Evolutionary conservation across 2,888 invertebrate genomes (phyloP).

Genomic region (Thecophora atra): DNA sequence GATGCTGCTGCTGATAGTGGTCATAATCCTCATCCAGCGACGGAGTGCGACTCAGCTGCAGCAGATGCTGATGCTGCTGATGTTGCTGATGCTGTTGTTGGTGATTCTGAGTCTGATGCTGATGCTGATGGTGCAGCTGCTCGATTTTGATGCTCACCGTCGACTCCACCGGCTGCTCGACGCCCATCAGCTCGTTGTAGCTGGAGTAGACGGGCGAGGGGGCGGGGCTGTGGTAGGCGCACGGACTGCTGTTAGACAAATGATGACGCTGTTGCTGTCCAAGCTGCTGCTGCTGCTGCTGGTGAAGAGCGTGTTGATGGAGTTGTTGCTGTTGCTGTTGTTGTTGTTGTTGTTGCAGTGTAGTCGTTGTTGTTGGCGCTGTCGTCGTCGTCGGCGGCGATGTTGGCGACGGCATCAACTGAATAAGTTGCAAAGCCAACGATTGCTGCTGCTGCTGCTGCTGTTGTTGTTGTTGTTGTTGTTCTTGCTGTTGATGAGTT

Average conservation of each 20-base stretch:
- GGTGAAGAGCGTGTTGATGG: constrained; percentile 37
- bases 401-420: constrained; percentile 53
- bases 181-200: constrained; percentile 43
- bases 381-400: constrained; percentile 37
- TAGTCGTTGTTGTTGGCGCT: constrained; percentile 36
- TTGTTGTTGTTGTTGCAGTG: constrained; percentile 48
- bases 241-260: constrained; percentile 40
- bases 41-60: constrained; percentile 59
- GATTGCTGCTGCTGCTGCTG: constrained; percentile 50
- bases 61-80: constrained; percentile 48
- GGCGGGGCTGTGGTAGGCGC: constrained; percentile 34
- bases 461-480: constrained; percentile 37
- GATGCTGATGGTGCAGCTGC: constrained; percentile 50
- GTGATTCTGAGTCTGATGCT: constrained; percentile 51
- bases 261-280: constrained; percentile 44
- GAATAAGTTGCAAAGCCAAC: constrained; percentile 53
- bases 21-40: constrained; percentile 64
- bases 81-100: constrained; percentile 47
- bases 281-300: constrained; percentile 42
- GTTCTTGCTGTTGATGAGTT: constrained; percentile 53
- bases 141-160: constrained; percentile 50
- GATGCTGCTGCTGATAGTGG: constrained; percentile 48
- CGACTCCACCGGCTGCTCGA: constrained; percentile 36
- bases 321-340: constrained; percentile 42
- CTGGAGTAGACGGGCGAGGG: constrained; percentile 43